These are phyloP conservation scores for Argyra leucocephala DNA, from an alignment of 2,888 invertebrate genomes.

Conservation along the genomic window DNA sequence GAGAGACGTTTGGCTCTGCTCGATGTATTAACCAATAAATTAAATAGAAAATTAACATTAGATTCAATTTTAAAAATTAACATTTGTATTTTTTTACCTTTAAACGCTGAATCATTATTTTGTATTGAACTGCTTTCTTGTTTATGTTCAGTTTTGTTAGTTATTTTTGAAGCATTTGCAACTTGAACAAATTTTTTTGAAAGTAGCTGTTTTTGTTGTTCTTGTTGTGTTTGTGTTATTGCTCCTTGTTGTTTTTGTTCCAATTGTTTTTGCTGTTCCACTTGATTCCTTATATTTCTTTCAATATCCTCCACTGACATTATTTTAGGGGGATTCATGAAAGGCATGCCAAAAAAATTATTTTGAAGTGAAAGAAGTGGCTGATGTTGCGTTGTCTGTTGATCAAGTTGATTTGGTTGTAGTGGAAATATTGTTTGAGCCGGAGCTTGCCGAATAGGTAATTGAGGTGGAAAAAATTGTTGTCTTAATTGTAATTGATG, in stretches of 20 bases:
- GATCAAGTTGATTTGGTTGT: conserved; percentile 25
- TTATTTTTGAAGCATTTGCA: not conserved
- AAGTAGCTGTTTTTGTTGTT: conserved; percentile 26
- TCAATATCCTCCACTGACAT: conserved; percentile 42
- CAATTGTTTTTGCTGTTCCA: conserved; percentile 33
- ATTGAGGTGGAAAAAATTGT: not conserved
- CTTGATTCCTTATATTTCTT: conserved; percentile 40
- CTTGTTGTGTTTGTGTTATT: conserved; percentile 24
- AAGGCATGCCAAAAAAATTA: conserved; percentile 27
- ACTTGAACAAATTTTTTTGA: not conserved
- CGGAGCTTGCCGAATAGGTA: too few species aligned
- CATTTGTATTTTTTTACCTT: not conserved
- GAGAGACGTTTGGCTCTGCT: not conserved
- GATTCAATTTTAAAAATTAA: too few species aligned
- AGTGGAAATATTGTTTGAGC: conserved; percentile 24
- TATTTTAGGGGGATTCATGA: conserved; percentile 33
- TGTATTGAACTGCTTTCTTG: not conserved
- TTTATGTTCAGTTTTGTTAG: not conserved
- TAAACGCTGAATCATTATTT: not conserved
- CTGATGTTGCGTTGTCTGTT: conserved; percentile 17
- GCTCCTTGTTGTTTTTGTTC: conserved; percentile 24
- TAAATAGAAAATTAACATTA: too few species aligned
- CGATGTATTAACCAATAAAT: too few species aligned
- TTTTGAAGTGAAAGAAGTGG: conserved; percentile 19
- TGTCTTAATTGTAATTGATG: not conserved